These are phyloP conservation scores for Chrysodeixis includens DNA, from an alignment of 2,888 invertebrate species.

Conservation along the genomic window DNA sequence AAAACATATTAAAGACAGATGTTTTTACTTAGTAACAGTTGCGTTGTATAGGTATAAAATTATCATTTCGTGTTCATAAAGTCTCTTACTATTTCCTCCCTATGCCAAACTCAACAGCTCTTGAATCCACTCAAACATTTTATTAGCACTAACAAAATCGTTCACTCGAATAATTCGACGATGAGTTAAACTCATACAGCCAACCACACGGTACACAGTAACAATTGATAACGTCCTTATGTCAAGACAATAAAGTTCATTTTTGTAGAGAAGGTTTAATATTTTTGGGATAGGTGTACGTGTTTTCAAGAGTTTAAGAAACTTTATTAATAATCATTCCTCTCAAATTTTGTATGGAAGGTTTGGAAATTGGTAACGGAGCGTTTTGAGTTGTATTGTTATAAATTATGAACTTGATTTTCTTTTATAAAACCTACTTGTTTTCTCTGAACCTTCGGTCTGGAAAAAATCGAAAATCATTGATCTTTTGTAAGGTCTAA, in stretches of 20 bases:
- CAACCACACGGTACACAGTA: not conserved
- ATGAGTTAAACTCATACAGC: slow-evolving; percentile 40
- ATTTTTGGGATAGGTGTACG: not conserved
- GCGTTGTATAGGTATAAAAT: not conserved
- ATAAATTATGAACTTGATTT: not conserved
- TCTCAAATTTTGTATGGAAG: slow-evolving; percentile 1
- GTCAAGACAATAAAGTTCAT: not conserved
- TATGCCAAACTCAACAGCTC: slow-evolving; percentile 32
- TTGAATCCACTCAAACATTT: slow-evolving; percentile 44
- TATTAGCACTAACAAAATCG: slow-evolving; percentile 61
- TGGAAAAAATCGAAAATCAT: too few species aligned
- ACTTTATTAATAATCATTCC: slow-evolving; percentile 28
- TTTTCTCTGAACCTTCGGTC: too few species aligned
- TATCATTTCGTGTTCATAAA: slow-evolving; percentile 2
- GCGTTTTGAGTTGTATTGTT: not conserved
- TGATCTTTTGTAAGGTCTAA: too few species aligned
- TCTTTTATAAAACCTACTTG: not conserved
- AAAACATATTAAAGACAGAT: too few species aligned
- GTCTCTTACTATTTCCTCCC: slow-evolving; percentile 15
- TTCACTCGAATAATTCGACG: slow-evolving; percentile 54
- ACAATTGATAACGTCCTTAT: not conserved
- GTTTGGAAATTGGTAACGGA: slow-evolving; percentile 9
- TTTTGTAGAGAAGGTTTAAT: not conserved
- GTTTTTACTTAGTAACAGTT: too few species aligned
- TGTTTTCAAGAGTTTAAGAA: slow-evolving; percentile 27